Evolutionary conservation across 2,888 invertebrate species (phyloP), one percentile per base, ranked within the genome.

Genomic region (Meteorus cinctellus): DNA sequence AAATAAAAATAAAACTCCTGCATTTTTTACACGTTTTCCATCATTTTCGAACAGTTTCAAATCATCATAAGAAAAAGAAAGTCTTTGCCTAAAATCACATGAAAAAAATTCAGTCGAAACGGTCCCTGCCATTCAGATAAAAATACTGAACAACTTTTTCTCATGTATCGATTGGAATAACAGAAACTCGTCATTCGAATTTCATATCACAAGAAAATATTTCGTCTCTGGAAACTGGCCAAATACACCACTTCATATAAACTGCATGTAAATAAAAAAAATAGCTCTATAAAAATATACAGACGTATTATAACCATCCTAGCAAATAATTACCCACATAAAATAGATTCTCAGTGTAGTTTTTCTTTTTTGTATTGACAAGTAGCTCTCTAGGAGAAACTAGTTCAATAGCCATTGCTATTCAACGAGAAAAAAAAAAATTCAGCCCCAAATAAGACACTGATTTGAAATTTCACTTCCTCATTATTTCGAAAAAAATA

Each of bases 301-400:
- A 24, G 16, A 36, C 31, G 16, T 48, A 48, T 48, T n/a, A 24
- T 24, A 19, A n/a, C n/a, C 19, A 6, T 55, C 6, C 19, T 55
- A 41, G 66, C 10, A 66, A 24, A 41, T 45, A 14, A 14, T 45
- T 45, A 24, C 36, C 5, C 5, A 41, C 12, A 66, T 24, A 12
- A 14, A 4, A 66, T 14, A 41, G 41, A 12, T 41, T 4, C 29
- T 19, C 8, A 41, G 10, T 41, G 19, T 63, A 63, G 63, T 63
- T 63, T 14, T 29, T 41, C 12, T 41, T 41, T 55, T 4, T 6
- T 24, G n/a, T 19, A 55, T 19, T 55, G 19, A 24, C 6, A 27
- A 66, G 24, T 41, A 70, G 24, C 60, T 73, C 66, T 34, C 34
- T 51, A 66, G 65, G 34, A 70, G 36, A 27, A 41, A 19, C 4